Evolutionary conservation across 2,797 vertebrate species (phyloP).

Genomic region (Limosa lapponica): DNA sequence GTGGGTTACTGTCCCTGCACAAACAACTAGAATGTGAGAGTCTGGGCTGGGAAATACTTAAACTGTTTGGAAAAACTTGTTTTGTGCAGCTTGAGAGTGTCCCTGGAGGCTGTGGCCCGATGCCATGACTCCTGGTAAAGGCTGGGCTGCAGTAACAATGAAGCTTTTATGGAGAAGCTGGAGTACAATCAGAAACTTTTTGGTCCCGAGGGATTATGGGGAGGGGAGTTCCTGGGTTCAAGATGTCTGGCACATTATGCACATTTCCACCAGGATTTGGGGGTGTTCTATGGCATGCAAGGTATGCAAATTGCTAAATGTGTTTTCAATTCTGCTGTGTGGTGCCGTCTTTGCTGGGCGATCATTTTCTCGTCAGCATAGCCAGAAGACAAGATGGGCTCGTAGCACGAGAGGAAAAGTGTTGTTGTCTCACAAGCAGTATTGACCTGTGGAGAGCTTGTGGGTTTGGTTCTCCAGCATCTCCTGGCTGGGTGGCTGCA

Average conservation of each 20-base stretch:
- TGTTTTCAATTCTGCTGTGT: constrained; percentile 43
- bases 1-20: constrained; percentile 68
- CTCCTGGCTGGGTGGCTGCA: background rate
- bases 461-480: background rate
- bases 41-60: constrained; percentile 70
- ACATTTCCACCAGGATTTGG: constrained; percentile 71
- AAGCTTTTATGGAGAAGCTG: constrained; percentile 70
- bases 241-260: constrained; percentile 68
- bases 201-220: constrained; percentile 64
- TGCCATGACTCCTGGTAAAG: constrained; percentile 69
- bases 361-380: constrained; percentile 2
- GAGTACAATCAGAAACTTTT: constrained; percentile 66
- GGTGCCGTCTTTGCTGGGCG: constrained; percentile 27
- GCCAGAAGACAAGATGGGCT: constrained; percentile 17
- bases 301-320: constrained; percentile 70
- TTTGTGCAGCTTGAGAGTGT: constrained; percentile 70
- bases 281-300: constrained; percentile 65
- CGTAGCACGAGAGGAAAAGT: background rate
- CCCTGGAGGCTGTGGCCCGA: constrained; percentile 69
- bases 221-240: constrained; percentile 72
- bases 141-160: constrained; percentile 71
- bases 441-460: background rate
- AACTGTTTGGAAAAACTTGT: constrained; percentile 72
- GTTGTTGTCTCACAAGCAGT: background rate
- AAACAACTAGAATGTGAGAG: constrained; percentile 71